Base-by-base conservation (phyloP, 37 sponge, comb jelly and placozoan genomes). In the Tethya wilhelma region DNA sequence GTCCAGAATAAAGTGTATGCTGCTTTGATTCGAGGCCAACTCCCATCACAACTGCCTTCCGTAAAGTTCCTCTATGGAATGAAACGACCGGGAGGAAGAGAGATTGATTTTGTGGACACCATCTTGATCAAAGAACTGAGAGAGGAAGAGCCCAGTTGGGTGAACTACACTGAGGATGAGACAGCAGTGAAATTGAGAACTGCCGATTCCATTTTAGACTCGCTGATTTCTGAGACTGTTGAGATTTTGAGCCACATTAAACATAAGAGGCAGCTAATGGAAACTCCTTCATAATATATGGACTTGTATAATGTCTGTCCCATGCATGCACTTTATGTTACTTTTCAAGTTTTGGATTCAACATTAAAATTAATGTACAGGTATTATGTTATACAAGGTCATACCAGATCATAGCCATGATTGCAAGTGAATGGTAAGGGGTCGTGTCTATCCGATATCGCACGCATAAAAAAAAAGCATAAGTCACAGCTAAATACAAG, bases 161-260 rank as follows among this genome's bases (percentile, higher is more conserved):
- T 84, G 23, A 90, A 97, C 40, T 97, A 94, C 78, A 78, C 79
- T 33, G 36, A 38, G 6, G 97, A 97, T 56, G 97, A 97, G 56
- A 31, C 38, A 12, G 34, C 69, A 12, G 86, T 94, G 4, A 94
- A 94, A 64, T 39, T 83, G 26, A 41, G 53, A 38, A 74, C 83
- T 3, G 97, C 95, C 12, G 97, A 97, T 40, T 38, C 67, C 33
- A 85, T 97, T 6, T 56, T 97, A 26, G 88, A 89, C 64, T 72
- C 77, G 0, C 82, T 97, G 2, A 34, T 93, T 8, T 26, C 68
- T 20, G 97, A 96, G 64, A 84, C 94, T 34, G 84, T 74, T 12
- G 46, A 76, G 1, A 53, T 93, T 36, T 20, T 93, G 69, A 44
- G 53, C 26, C 26, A 28, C 34, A 86, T 89, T 38, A 69, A 38